Evolutionary conservation across 2,113 vertebrate genomes (phyloP).

Genomic region (Pheucticus melanocephalus): DNA sequence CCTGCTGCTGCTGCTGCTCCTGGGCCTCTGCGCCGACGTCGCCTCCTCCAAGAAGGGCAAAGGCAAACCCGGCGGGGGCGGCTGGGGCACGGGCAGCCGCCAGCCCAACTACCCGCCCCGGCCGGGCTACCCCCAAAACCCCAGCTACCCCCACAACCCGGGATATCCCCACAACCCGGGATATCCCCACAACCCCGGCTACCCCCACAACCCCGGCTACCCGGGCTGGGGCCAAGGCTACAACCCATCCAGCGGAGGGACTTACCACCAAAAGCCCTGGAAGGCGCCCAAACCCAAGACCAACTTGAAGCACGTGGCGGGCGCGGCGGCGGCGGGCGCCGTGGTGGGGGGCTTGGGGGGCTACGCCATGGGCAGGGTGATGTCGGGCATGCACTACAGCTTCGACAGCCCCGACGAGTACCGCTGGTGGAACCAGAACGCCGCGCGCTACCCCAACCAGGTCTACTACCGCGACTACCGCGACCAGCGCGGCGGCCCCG

Average conservation of each 20-base stretch:
- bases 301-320: slow-evolving; percentile 71
- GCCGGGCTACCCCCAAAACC: not conserved
- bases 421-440: slow-evolving; percentile 69
- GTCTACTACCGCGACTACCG: slow-evolving; percentile 69
- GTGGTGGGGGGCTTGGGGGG: slow-evolving; percentile 72
- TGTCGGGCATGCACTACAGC: slow-evolving; percentile 64
- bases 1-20: slow-evolving; percentile 62
- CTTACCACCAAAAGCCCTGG: slow-evolving; percentile 62
- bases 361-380: slow-evolving; percentile 71
- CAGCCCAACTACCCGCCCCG: slow-evolving; percentile 42
- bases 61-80: slow-evolving; percentile 60
- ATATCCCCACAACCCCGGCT: not conserved
- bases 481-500: slow-evolving; percentile 15
- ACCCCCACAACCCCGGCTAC: slow-evolving; percentile 3
- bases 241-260: slow-evolving; percentile 38
- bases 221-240: slow-evolving; percentile 60
- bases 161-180: not conserved
- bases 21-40: slow-evolving; percentile 29
- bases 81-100: slow-evolving; percentile 45
- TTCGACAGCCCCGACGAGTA: slow-evolving; percentile 72
- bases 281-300: slow-evolving; percentile 73
- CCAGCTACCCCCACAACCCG: not conserved
- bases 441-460: slow-evolving; percentile 68
- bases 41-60: slow-evolving; percentile 68
- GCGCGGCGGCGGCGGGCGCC: slow-evolving; percentile 57